Conservation (phyloP, 2,797 vertebrate genomes). For the Myotis myotis region DNA sequence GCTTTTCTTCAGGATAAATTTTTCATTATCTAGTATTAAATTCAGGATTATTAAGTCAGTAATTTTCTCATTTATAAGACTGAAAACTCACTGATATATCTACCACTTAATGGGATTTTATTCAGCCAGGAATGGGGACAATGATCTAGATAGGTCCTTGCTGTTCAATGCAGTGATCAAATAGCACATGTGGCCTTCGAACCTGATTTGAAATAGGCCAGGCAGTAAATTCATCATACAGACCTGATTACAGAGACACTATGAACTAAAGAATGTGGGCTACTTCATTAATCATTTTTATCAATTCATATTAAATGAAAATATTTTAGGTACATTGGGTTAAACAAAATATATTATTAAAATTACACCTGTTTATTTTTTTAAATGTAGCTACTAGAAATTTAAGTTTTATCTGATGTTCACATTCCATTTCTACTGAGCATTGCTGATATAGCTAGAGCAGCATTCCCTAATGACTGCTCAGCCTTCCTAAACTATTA, state of each 20-base stretch:
- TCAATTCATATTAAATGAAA: background rate
- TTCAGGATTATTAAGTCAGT: background rate
- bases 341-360: background rate
- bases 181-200: background rate
- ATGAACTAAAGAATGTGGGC: background rate
- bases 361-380: background rate
- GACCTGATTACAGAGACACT: background rate
- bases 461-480: background rate
- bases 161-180: fast-evolving
- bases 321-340: background rate
- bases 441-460: background rate
- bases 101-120: background rate
- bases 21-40: background rate
- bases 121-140: background rate
- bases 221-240: background rate
- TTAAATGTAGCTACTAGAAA: background rate
- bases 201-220: background rate
- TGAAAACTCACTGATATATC: background rate
- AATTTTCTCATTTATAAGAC: background rate
- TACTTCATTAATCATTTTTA: background rate
- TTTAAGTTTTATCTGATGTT: background rate
- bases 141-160: background rate
- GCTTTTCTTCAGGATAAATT: background rate
- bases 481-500: background rate
- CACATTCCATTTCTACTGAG: background rate